Percentiles rank a stretch among this genome's conserved stretches.
Conservation (phyloP, 35 echinoderm and acorn worm genomes). For the Chiridota heheva region DNA sequence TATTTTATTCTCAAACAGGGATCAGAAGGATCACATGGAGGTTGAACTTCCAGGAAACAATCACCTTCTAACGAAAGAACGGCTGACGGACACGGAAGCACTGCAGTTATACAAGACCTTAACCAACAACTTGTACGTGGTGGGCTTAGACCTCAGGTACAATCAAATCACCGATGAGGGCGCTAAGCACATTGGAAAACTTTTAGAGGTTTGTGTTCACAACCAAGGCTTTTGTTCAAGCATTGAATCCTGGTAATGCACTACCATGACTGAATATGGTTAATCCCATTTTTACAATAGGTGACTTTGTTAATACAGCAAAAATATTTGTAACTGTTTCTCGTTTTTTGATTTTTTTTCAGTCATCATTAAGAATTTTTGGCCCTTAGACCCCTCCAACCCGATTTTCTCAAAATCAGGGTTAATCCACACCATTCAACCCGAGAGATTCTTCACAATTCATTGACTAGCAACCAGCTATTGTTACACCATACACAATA, state of each 20-base stretch:
- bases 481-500: no score
- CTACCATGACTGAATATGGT: no score
- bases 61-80: constrained; percentile 75
- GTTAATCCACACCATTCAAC: no score
- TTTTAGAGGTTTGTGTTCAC: constrained; percentile 60
- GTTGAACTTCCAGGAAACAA: constrained; percentile 88
- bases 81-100: constrained; percentile 65
- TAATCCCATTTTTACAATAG: no score
- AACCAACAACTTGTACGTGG: constrained; percentile 79
- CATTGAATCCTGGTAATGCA: no score
- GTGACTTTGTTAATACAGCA: not conserved
- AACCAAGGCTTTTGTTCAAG: no score
- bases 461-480: no score
- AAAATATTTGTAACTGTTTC: not conserved
- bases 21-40: constrained; percentile 82
- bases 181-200: constrained; percentile 69
- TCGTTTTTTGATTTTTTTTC: not conserved
- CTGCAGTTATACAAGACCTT: constrained; percentile 67
- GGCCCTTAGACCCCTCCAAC: no score
- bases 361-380: not conserved
- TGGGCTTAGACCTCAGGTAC: constrained; percentile 66
- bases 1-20: constrained; percentile 18
- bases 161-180: constrained; percentile 82
- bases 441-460: no score
- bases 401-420: no score